Evolutionary conservation across 2,888 invertebrate genomes (phyloP), one percentile per base, ranked within the genome.

Genomic region (Sarcophaga subvicina): DNA sequence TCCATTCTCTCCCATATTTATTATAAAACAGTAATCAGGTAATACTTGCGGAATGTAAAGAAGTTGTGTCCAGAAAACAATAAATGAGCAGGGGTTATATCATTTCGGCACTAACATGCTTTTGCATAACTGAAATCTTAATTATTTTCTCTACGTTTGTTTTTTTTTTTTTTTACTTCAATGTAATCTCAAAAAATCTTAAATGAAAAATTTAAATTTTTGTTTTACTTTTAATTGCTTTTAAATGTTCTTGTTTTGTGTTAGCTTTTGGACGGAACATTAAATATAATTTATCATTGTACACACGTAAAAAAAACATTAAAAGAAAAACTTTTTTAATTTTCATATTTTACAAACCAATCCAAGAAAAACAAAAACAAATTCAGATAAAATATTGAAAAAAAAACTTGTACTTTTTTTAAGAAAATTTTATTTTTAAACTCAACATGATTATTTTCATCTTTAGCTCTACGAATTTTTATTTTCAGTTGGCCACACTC

Each of bases 371-470:
- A 54, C 2, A 54, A 54, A 8, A 49, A 54, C 54, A 12, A 17
- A 54, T 12, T 12, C 17, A 54, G 4, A 54, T 54, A 59, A 70
- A 49, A 0, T 47, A 47, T 66, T 72, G 11, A n/a, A 25, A 25
- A 37, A 54, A 63, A 83, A 73, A 85, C 64, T 64, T 71, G 64
- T 82, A 27, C n/a, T 27, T 69, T 80, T 54, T 66, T 75, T 60
- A 71, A 59, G 71, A 82, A 82, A 80, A 83, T 14, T 78, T 83
- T 85, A 88, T 88, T 88, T 88, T 86, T 88, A 81, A 81, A 81
- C 54, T 69, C 49, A 67, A 62, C 63, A 47, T 78, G 20, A 37
- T 47, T 70, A 54, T 71, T 83, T 62, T 63, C 5, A 27, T 67
- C 11, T 63, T 17, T 54, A 14, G n/a, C 63, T 83, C 12, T 78